These are phyloP conservation scores for Lacerta agilis DNA, from an alignment of 2,797 vertebrate species.

Conservation along the genomic window DNA sequence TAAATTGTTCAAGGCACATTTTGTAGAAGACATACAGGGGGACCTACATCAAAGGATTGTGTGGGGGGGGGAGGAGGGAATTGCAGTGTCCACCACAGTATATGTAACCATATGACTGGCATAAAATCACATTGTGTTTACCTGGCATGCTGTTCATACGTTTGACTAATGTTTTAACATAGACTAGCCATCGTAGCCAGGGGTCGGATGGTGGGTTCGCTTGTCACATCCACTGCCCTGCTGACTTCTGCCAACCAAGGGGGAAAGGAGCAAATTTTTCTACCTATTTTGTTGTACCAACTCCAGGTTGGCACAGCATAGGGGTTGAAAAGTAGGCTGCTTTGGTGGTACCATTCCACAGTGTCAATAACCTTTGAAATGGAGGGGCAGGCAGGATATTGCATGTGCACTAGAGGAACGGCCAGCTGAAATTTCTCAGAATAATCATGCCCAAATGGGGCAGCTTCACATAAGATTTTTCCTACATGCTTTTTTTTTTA, in stretches of 20 bases:
- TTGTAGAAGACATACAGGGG: not conserved
- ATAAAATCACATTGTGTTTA: not conserved
- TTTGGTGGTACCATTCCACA: not conserved
- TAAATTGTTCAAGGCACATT: not conserved
- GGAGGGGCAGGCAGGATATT: slow-evolving; percentile 10
- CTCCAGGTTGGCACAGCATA: too few species aligned
- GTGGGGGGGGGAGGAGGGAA: not conserved
- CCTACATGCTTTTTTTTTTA: not conserved
- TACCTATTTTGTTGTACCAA: too few species aligned
- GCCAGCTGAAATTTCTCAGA: not conserved
- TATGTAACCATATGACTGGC: not conserved
- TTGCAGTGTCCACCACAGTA: not conserved
- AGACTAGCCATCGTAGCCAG: too few species aligned
- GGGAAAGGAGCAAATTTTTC: too few species aligned
- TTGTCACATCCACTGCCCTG: too few species aligned
- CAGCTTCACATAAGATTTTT: not conserved
- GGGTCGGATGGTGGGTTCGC: too few species aligned
- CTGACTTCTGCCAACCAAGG: too few species aligned
- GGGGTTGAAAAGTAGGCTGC: not conserved
- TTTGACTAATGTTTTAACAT: not conserved
- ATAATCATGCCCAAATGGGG: not conserved
- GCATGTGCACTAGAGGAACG: not conserved
- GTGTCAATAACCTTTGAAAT: slow-evolving; percentile 14
- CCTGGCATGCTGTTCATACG: not conserved
- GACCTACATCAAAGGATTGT: not conserved